Evolutionary conservation across 2,888 invertebrate species (phyloP).

Genomic region (Vesta saturnalis): DNA sequence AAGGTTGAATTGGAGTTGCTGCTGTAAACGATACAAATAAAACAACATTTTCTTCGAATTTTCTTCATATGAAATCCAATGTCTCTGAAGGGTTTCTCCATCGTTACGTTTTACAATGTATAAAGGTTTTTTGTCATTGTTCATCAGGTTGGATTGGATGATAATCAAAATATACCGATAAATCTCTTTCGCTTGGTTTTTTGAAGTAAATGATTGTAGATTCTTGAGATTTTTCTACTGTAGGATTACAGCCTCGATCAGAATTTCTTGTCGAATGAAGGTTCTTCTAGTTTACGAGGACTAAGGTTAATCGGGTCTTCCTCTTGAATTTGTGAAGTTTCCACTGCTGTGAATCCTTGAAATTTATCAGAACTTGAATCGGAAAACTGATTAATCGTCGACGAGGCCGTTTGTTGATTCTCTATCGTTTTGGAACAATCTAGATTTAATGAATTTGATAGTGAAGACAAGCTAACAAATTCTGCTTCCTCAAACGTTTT

Average conservation of each 20-base stretch:
- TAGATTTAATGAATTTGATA: too few relatives aligned
- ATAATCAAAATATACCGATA: too few relatives aligned
- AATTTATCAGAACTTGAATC: not conserved
- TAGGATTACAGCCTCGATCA: too few relatives aligned
- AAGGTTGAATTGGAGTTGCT: not conserved
- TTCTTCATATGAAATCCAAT: not conserved
- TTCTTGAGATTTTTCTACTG: not conserved
- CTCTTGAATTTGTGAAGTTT: not conserved
- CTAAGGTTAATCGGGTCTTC: not conserved
- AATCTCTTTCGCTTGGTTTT: not conserved
- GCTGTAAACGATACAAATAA: not conserved
- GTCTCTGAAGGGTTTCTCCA: not conserved
- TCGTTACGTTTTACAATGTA: not conserved
- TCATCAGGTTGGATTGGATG: too few relatives aligned
- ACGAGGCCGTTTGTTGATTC: slow-evolving; percentile 1
- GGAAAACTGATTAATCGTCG: not conserved
- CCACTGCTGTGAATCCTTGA: slow-evolving; percentile 1
- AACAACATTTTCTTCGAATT: not conserved
- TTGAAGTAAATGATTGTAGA: not conserved
- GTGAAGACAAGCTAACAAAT: too few relatives aligned
- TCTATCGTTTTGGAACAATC: not conserved
- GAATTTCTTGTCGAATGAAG: slow-evolving; percentile 1
- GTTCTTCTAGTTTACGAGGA: not conserved
- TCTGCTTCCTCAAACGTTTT: slow-evolving; percentile 3
- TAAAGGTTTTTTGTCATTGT: not conserved